Evolutionary conservation across 1,140 invertebrate species (phyloP).

Genomic region (Hesperophylax magnus): DNA sequence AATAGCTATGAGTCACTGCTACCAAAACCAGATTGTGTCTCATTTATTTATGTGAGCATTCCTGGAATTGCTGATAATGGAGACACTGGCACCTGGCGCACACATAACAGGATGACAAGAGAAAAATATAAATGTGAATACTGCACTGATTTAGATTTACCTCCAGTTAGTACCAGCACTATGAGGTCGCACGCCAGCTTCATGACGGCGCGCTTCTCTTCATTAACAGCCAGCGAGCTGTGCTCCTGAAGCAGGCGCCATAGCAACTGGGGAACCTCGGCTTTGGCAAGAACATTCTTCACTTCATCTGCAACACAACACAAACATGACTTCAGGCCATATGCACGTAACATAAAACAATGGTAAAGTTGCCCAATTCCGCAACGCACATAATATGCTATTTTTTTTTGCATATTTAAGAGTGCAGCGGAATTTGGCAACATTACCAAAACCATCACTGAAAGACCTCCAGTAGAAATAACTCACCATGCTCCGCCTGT

Average conservation of each 20-base stretch:
- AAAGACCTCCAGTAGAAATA: neutral
- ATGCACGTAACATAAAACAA: neutral
- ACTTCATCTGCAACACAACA: slow-evolving; percentile 76
- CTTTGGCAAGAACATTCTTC: slow-evolving; percentile 81
- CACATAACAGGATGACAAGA: no score
- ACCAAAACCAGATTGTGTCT: no score
- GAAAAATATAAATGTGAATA: no score
- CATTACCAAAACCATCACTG: neutral
- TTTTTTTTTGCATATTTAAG: no score
- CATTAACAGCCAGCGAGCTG: slow-evolving; percentile 72
- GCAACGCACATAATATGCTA: no score
- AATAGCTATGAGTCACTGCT: no score
- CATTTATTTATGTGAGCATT: no score
- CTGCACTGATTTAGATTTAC: slow-evolving; percentile 66
- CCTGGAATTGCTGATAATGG: no score
- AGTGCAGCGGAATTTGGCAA: no score
- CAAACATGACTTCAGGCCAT: neutral
- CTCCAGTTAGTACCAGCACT: slow-evolving; percentile 86
- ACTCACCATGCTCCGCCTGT: slow-evolving; percentile 81
- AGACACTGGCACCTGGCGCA: no score
- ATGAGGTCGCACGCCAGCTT: slow-evolving; percentile 90
- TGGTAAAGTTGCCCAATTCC: no score
- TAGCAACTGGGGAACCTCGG: slow-evolving; percentile 82
- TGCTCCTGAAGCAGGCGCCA: slow-evolving; percentile 83
- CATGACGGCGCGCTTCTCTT: slow-evolving; percentile 80